These are phyloP conservation scores for Rambutsinella grinnellia DNA, from an alignment of 2,888 invertebrate genomes.

Conservation along the genomic window DNA sequence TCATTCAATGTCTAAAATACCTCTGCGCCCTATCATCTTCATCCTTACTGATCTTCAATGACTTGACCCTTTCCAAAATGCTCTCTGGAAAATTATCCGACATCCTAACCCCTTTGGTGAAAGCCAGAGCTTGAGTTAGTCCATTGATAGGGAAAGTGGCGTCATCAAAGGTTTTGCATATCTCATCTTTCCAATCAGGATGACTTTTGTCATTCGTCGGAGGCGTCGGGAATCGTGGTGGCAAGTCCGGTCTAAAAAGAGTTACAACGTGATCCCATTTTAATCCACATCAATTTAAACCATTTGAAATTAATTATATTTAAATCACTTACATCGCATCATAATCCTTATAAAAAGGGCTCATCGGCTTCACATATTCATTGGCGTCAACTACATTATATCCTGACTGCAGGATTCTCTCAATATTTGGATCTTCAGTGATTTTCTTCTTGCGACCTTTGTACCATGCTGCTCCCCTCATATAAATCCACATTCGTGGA, in stretches of 20 bases:
- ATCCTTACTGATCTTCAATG: slow-evolving; percentile 51
- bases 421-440: slow-evolving; percentile 73
- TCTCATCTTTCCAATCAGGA: slow-evolving; percentile 67
- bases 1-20: slow-evolving; percentile 12
- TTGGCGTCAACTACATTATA: slow-evolving; percentile 76
- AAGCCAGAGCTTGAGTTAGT: slow-evolving; percentile 68
- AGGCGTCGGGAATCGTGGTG: slow-evolving; percentile 55
- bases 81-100: slow-evolving; percentile 68
- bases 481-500: slow-evolving; percentile 45
- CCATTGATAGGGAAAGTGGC: slow-evolving; percentile 67
- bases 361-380: slow-evolving; percentile 70
- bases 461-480: slow-evolving; percentile 73
- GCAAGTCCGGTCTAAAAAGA: slow-evolving; percentile 41
- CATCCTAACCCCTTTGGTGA: slow-evolving; percentile 68
- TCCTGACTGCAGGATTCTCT: slow-evolving; percentile 73
- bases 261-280: not conserved
- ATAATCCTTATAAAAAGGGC: slow-evolving; percentile 44
- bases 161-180: slow-evolving; percentile 60
- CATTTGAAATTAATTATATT: not conserved
- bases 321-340: slow-evolving; percentile 52
- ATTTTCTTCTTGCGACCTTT: slow-evolving; percentile 76
- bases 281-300: slow-evolving; percentile 5
- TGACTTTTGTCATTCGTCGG: slow-evolving; percentile 50
- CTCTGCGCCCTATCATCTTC: slow-evolving; percentile 64
- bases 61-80: slow-evolving; percentile 55